Conservation (phyloP, 2,797 vertebrate genomes). For the Aeoliscus strigatus region DNA sequence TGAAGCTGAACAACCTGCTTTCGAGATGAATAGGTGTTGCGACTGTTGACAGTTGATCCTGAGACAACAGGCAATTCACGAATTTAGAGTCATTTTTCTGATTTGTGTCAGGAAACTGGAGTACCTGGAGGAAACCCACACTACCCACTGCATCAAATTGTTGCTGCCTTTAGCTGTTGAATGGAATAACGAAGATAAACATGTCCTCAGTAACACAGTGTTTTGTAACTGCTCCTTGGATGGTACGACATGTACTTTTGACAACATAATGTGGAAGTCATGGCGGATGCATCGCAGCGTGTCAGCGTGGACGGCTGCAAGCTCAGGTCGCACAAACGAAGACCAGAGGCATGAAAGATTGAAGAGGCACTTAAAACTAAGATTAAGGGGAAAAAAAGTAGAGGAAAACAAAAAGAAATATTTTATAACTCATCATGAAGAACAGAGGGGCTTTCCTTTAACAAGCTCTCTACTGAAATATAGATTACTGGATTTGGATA, state of each 20-base stretch:
- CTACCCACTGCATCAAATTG: no score
- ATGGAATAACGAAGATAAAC: no score
- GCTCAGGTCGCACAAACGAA: constrained; percentile 66
- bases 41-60: no score
- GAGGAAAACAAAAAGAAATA: constrained; percentile 65
- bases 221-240: not conserved
- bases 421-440: constrained; percentile 63
- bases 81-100: no score
- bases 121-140: no score
- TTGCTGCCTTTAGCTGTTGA: no score
- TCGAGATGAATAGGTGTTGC: no score
- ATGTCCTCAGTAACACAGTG: no score
- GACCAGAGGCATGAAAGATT: constrained; percentile 67
- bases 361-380: constrained; percentile 70
- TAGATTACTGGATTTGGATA: constrained; percentile 74
- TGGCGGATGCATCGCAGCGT: constrained; percentile 35
- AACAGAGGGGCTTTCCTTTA: constrained; percentile 46
- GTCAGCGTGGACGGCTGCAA: constrained; percentile 48
- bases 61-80: no score
- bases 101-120: no score
- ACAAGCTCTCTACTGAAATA: constrained; percentile 72
- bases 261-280: constrained; percentile 12
- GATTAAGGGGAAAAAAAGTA: constrained; percentile 61
- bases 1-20: no score
- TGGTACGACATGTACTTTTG: constrained; percentile 10